Conservation (phyloP, 1,140 invertebrate genomes). For the Hylaeus volcanicus region DNA sequence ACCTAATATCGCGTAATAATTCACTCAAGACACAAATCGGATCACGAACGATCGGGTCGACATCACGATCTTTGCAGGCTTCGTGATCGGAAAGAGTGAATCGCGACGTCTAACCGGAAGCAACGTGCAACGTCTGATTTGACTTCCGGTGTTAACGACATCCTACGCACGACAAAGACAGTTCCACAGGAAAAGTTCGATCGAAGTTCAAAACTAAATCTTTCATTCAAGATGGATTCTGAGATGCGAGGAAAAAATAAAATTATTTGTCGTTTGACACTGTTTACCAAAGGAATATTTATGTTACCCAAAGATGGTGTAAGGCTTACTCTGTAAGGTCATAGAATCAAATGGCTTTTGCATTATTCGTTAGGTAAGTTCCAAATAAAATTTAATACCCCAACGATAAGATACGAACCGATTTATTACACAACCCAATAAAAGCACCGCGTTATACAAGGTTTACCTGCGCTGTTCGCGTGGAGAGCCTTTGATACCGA, state of each 20-base stretch:
- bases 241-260: too few species aligned
- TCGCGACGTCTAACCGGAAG: conserved; percentile 37
- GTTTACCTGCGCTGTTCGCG: neutral
- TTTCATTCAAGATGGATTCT: too few species aligned
- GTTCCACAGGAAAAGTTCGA: neutral
- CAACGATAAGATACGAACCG: neutral
- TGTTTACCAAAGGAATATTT: too few species aligned
- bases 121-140: conserved; percentile 24
- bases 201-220: neutral
- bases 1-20: neutral
- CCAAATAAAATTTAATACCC: too few species aligned
- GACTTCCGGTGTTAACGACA: conserved; percentile 44
- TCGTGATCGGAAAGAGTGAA: conserved; percentile 48
- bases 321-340: too few species aligned
- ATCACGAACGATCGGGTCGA: neutral
- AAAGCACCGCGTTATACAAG: too few species aligned
- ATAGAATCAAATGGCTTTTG: too few species aligned
- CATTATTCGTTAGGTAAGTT: too few species aligned
- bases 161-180: neutral
- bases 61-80: neutral
- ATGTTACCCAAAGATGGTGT: too few species aligned
- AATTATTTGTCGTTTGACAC: too few species aligned
- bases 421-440: neutral
- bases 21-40: neutral
- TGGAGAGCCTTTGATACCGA: conserved; percentile 24